A percentile compares a stretch with the other conserved stretches of the same genome.
These are phyloP conservation scores for Spodoptera exigua DNA, from an alignment of 2,888 invertebrate genomes.

Conservation along the genomic window DNA sequence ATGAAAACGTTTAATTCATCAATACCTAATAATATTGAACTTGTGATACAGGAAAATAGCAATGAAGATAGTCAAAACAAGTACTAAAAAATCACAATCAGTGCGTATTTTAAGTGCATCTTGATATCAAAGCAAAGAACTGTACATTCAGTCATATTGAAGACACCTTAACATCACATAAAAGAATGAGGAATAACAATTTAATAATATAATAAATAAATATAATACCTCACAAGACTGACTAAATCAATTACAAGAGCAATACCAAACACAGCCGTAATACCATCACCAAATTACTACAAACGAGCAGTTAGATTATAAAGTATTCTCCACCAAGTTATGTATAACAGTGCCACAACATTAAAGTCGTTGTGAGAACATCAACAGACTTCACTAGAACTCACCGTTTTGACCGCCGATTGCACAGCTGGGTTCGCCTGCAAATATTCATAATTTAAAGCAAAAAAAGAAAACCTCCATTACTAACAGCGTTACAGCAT, in stretches of 20 bases:
- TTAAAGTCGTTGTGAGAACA: conserved; percentile 39
- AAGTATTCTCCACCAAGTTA: conserved; percentile 74
- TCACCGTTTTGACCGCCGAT: conserved; percentile 97
- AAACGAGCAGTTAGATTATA: conserved; percentile 29
- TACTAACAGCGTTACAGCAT: conserved; percentile 79
- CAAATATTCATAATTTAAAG: conserved; percentile 88
- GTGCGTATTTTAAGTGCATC: too few relatives aligned
- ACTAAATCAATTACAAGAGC: conserved; percentile 11
- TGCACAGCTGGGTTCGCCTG: conserved; percentile 98
- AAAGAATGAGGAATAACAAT: too few relatives aligned
- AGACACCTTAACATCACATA: too few relatives aligned
- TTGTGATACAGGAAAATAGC: too few relatives aligned
- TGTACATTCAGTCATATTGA: too few relatives aligned
- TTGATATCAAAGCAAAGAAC: too few relatives aligned
- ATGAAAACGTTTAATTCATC: too few relatives aligned
- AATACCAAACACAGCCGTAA: conserved; percentile 26
- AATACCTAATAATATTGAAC: too few relatives aligned
- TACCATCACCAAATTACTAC: conserved; percentile 49
- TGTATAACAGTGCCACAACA: conserved; percentile 61
- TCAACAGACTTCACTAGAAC: conserved; percentile 80
- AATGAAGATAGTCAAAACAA: too few relatives aligned
- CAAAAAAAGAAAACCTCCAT: conserved; percentile 69
- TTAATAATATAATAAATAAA: conserved; percentile 3
- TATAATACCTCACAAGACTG: conserved; percentile 5
- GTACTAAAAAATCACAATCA: too few relatives aligned